Base-by-base conservation (phyloP, 2,888 invertebrate genomes). In the Metellina segmentata region DNA sequence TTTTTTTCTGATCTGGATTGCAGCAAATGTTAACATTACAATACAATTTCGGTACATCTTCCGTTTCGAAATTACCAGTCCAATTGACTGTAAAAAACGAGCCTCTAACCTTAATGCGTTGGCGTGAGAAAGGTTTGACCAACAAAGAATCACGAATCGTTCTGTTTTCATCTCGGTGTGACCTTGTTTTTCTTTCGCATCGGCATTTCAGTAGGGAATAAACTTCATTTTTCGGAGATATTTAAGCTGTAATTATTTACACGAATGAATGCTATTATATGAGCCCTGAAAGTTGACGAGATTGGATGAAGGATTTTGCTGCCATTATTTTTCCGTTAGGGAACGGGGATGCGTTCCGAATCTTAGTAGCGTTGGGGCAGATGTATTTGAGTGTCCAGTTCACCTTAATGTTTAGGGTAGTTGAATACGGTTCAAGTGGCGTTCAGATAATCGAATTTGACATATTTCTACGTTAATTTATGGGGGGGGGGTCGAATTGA, bases 91-190 rank as follows among this genome's bases (percentile, higher is more conserved):
- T n/a, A n/a, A n/a, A 83, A 82, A 49, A 51, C 74, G 72, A 82
- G 52, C 71, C 70, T 53, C 78, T 79, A 87, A 72, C 72, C 86
- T 83, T 82, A 74, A 9, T 34, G 89, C 52, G 89, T 82, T 82
- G 89, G 89, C 89, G 89, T 89, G 89, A 52, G 83, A 89, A 83
- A 89, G 83, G n/a, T 70, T 20, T 89, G 89, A 89, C 89, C 89
- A 89, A 89, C 49, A 61, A 61, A 34, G 20, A 83, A 71, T 89
- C 81, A 89, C 89, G 83, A 82, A 87, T 61, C 89, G 71, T 49
- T 75, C 72, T 74, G 81, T 61, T 89, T 89, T 69, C 74, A 81
- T 89, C 89, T 83, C 53, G 19, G 48, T 51, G 53, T 89, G 82
- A 89, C 89, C 89, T 89, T 89, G 89, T 89, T 89, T 89, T 72